A percentile compares a stretch with the other conserved stretches of the same genome.
phyloP scores from a whole-genome alignment of 2,113 vertebrate genomes.

The Brachyistius frenatus region DNA sequence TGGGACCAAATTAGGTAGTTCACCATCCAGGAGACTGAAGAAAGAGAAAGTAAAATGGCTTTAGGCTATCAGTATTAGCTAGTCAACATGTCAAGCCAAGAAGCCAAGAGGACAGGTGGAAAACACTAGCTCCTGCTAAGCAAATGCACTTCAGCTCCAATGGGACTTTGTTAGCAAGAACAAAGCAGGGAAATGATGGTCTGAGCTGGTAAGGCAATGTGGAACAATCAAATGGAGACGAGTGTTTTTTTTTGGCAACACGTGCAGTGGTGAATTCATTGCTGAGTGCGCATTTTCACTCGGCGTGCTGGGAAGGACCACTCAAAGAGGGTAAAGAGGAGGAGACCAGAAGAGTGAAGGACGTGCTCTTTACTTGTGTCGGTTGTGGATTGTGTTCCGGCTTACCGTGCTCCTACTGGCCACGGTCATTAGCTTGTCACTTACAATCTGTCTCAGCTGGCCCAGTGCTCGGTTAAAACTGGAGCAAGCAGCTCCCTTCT shows the following conservation, averaged over 20 bases:
- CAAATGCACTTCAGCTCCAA: conserved; percentile 43
- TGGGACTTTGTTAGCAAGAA: conserved; percentile 53
- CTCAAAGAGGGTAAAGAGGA: conserved; percentile 23
- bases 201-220: conserved; percentile 32
- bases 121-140: conserved; percentile 24
- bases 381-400: conserved; percentile 57
- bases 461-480: conserved; percentile 27
- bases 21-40: conserved; percentile 26
- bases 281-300: conserved; percentile 45
- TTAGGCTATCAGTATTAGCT: conserved; percentile 36
- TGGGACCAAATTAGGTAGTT: conserved; percentile 55
- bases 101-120: conserved; percentile 38
- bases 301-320: conserved; percentile 17
- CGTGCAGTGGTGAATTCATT: conserved; percentile 54
- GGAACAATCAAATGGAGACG: conserved; percentile 34
- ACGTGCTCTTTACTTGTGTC: conserved; percentile 43
- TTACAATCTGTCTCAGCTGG: conserved; percentile 72
- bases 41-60: conserved; percentile 52
- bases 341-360: conserved; percentile 15
- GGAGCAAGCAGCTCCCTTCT: conserved; percentile 18
- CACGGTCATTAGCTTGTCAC: conserved; percentile 74
- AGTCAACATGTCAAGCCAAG: conserved; percentile 36
- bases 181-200: conserved; percentile 39
- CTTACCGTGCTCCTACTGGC: conserved; percentile 52
- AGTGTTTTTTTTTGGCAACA: conserved; percentile 34